Evolutionary conservation across 2,113 vertebrate genomes (phyloP), one percentile per base, ranked within the genome.

Genomic region (Serinus canaria): DNA sequence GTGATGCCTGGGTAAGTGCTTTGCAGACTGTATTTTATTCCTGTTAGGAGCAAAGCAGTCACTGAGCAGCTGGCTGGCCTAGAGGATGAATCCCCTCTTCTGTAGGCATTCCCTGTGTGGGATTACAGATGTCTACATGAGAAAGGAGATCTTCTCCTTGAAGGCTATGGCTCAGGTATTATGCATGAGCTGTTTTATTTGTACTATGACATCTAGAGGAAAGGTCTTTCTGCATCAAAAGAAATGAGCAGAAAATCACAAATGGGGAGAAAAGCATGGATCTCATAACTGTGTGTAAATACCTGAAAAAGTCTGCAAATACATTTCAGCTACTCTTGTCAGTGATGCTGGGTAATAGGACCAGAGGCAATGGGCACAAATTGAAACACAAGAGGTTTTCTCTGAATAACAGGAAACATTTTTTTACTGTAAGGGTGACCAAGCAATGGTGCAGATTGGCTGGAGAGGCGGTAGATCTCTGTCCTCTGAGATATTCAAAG

Each of bases 241-340:
- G 30, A n/a, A 72, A 52, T 1, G 9, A 43, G 35, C 20, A 68
- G 24, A 52, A 91, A 83, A 80, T 14, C 15, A 53, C 5, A 62
- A 53, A 70, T 30, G 9, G 7, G 4, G 15, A 43, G 6, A 41
- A 76, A 30, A 64, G 2, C 0, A 0, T 74, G 9, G 13, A 24
- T 60, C 15, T 72, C 21, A n/a, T 33, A 28, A 39, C 30, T 5
- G 3, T 41, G 7, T 44, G 24, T 10, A 49, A 90, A 68, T 35
- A 64, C 5, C 9, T 72, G 25, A 77, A 2, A 24, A 28, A 64
- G 7, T 4, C 2, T 52, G 25, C 2, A 89, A 74, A 15, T 41
- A 69, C 25, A 1, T n/a, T 9, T 5, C n/a, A 89, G 7, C 2
- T 64, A 11, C 15, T 44, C 13, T 92, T 58, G 49, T 53, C 30